phyloP scores from a whole-genome alignment of 1,140 invertebrate genomes.

The Vanessa tameamea region DNA sequence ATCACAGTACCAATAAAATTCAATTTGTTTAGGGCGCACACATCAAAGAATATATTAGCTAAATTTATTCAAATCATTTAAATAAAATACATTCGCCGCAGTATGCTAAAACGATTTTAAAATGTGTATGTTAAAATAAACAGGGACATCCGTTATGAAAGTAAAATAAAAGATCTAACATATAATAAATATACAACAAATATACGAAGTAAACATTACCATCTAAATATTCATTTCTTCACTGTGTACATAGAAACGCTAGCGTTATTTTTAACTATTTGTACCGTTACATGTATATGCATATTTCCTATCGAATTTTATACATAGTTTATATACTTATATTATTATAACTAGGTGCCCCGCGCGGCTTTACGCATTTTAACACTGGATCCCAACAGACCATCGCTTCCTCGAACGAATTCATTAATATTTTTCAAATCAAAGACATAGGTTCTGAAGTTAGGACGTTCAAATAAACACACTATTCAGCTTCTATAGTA shows the following conservation, averaged over 20 bases:
- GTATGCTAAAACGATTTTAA: not conserved
- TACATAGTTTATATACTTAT: too few species aligned
- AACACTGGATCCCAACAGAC: too few species aligned
- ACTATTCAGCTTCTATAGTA: too few species aligned
- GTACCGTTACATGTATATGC: not conserved
- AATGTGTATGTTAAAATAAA: not conserved
- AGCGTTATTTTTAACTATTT: slow-evolving; percentile 6
- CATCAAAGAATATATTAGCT: too few species aligned
- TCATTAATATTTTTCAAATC: too few species aligned
- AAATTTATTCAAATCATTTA: not conserved
- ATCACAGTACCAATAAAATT: too few species aligned
- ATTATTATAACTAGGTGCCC: too few species aligned
- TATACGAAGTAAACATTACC: slow-evolving; percentile 8
- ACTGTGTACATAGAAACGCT: not conserved
- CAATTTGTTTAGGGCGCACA: too few species aligned
- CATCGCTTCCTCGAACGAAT: too few species aligned
- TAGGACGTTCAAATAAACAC: too few species aligned
- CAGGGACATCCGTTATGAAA: slow-evolving; percentile 14
- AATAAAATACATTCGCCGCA: not conserved
- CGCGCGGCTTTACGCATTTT: too few species aligned
- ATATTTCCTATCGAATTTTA: not conserved
- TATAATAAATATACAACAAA: slow-evolving; percentile 18
- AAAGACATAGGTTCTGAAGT: too few species aligned
- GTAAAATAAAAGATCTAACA: slow-evolving; percentile 11
- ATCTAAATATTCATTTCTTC: slow-evolving; percentile 12